These are phyloP conservation scores for Hydropotes inermis DNA, from an alignment of 2,113 vertebrate genomes.

Conservation along the genomic window DNA sequence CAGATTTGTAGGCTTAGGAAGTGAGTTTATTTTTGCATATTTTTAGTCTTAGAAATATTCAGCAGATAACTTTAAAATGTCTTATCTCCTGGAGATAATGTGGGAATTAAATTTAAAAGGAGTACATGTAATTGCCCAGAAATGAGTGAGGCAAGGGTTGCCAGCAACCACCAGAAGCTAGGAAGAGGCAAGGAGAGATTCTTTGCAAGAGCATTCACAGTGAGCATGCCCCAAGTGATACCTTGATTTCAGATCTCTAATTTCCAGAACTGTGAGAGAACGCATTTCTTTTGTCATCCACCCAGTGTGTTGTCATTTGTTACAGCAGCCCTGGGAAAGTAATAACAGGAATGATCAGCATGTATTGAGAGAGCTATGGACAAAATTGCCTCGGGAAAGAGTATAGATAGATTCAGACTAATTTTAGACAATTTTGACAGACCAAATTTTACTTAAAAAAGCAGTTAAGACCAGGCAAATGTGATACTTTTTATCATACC, in stretches of 20 bases:
- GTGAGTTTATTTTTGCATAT: background rate
- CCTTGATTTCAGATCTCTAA: background rate
- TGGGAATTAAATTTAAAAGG: background rate
- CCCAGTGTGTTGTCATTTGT: background rate
- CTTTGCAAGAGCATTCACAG: background rate
- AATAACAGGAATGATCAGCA: background rate
- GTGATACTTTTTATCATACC: background rate
- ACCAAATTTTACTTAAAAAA: background rate
- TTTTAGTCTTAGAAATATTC: background rate
- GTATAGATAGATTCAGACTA: background rate
- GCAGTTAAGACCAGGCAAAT: background rate
- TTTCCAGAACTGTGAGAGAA: background rate
- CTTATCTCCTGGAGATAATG: background rate
- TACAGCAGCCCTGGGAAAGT: background rate
- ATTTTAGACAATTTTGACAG: background rate
- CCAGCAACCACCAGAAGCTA: background rate
- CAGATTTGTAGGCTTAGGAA: background rate
- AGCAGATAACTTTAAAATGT: background rate
- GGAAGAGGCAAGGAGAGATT: background rate
- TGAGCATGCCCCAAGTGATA: background rate
- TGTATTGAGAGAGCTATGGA: background rate
- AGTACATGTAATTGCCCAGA: background rate
- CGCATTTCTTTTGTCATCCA: background rate
- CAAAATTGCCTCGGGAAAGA: background rate
- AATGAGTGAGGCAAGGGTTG: background rate